phyloP scores from a whole-genome alignment of 2,888 invertebrate genomes.

The Baccha elongata region DNA sequence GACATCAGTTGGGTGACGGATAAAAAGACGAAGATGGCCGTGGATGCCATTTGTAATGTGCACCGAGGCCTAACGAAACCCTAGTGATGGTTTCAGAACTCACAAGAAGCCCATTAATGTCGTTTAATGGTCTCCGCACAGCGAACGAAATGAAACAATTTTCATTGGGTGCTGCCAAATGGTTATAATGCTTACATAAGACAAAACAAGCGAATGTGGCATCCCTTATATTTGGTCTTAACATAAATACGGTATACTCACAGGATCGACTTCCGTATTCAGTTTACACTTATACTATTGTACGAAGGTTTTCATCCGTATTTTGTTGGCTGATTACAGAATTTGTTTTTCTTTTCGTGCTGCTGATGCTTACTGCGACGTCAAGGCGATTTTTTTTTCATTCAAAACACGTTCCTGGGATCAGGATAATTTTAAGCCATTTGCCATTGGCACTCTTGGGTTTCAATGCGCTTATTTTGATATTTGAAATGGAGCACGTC shows the following conservation, averaged over 20 bases:
- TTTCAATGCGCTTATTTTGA: background rate
- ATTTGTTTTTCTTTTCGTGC: background rate
- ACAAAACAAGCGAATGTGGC: background rate
- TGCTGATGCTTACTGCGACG: slow-evolving; percentile 1
- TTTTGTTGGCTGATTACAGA: slow-evolving; percentile 1
- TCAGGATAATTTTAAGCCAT: slow-evolving; percentile 42
- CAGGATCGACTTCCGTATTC: slow-evolving; percentile 1
- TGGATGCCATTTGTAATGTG: background rate
- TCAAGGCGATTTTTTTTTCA: slow-evolving; percentile 8
- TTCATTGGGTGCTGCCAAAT: slow-evolving; percentile 10
- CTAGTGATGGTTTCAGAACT: background rate
- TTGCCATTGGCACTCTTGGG: slow-evolving; percentile 16
- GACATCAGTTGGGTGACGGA: background rate
- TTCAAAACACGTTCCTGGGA: slow-evolving; percentile 34
- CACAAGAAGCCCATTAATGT: slow-evolving; percentile 12
- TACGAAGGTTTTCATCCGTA: background rate
- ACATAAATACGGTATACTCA: background rate
- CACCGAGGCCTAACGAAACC: slow-evolving; percentile 1
- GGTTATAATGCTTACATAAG: background rate
- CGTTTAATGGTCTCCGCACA: slow-evolving; percentile 6
- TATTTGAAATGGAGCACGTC: slow-evolving; percentile 25
- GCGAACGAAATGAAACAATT: background rate
- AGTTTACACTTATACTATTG: background rate
- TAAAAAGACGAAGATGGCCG: too few species aligned
- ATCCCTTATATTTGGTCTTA: slow-evolving; percentile 2